phyloP scores from a whole-genome alignment of 2,113 vertebrate genomes.

The Syngnathoides biaculeatus region DNA sequence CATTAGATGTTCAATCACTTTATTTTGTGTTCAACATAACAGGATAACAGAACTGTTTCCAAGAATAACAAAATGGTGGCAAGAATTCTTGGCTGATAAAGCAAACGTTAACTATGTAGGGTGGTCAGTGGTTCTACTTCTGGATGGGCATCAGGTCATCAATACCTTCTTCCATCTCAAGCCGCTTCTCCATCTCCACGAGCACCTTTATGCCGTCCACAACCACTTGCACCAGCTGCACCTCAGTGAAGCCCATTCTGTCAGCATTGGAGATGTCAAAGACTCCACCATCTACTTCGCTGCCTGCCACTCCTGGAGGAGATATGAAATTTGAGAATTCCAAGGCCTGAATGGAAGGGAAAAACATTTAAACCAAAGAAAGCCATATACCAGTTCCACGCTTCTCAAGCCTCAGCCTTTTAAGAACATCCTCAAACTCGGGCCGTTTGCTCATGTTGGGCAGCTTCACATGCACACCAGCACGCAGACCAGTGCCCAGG shows the following conservation, averaged over 20 bases:
- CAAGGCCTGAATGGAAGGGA: background rate
- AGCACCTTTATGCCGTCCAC: slow-evolving; percentile 1
- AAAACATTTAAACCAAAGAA: no score
- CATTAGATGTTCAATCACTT: background rate
- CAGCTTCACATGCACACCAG: slow-evolving; percentile 1
- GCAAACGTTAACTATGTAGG: background rate
- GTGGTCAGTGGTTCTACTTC: background rate
- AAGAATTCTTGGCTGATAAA: background rate
- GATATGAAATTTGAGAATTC: background rate
- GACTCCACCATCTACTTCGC: background rate
- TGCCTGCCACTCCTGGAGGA: background rate
- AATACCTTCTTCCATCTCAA: slow-evolving; percentile 4
- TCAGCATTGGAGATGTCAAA: slow-evolving; percentile 4
- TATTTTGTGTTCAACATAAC: background rate
- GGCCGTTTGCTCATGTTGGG: background rate
- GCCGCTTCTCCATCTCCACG: slow-evolving; percentile 8
- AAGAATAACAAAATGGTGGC: background rate
- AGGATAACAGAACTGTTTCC: background rate
- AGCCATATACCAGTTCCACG: background rate
- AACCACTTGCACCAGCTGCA: slow-evolving; percentile 4
- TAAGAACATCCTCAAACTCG: slow-evolving; percentile 2
- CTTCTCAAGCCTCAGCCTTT: slow-evolving; percentile 7
- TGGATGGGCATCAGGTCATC: slow-evolving; percentile 4
- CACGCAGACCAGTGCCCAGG: slow-evolving; percentile 2
- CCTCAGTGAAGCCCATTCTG: slow-evolving; percentile 5